phyloP scores from a whole-genome alignment of 1,140 invertebrate species.

The Schmidtea mediterranea region DNA sequence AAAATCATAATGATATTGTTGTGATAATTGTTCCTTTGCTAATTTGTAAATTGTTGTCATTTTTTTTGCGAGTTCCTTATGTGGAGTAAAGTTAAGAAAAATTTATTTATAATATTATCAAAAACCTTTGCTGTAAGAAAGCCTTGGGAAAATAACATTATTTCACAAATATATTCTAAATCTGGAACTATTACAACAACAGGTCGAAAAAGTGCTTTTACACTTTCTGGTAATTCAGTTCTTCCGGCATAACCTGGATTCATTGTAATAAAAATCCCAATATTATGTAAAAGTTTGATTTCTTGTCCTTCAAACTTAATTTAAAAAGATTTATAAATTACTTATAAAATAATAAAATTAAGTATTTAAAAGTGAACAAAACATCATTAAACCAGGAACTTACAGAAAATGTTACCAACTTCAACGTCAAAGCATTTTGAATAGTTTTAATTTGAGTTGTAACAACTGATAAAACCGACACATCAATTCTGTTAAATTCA shows the following conservation, averaged over 20 bases:
- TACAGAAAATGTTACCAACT: slow-evolving; percentile 35
- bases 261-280: slow-evolving; percentile 74
- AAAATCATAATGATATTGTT: slow-evolving; percentile 73
- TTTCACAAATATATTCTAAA: slow-evolving; percentile 58
- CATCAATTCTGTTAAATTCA: slow-evolving; percentile 65
- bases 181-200: slow-evolving; percentile 65
- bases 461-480: slow-evolving; percentile 61
- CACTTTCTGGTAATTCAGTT: slow-evolving; percentile 59
- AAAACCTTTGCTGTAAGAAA: slow-evolving; percentile 35
- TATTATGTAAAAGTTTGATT: slow-evolving; percentile 48
- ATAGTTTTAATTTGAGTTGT: slow-evolving; percentile 65
- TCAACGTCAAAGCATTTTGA: slow-evolving; percentile 44
- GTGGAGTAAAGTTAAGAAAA: not conserved
- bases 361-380: too few species aligned
- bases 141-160: slow-evolving; percentile 65
- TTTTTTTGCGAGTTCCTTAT: slow-evolving; percentile 43
- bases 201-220: slow-evolving; percentile 60
- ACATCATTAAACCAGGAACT: too few species aligned
- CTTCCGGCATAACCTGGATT: slow-evolving; percentile 65
- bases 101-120: slow-evolving; percentile 22
- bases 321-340: too few species aligned
- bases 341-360: too few species aligned
- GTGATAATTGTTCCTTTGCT: slow-evolving; percentile 53
- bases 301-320: slow-evolving; percentile 54
- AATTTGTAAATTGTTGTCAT: slow-evolving; percentile 63